Percentiles rank a stretch among this genome's conserved stretches.
Conservation (phyloP, 1,140 invertebrate genomes). For the Ephestia elutella region DNA sequence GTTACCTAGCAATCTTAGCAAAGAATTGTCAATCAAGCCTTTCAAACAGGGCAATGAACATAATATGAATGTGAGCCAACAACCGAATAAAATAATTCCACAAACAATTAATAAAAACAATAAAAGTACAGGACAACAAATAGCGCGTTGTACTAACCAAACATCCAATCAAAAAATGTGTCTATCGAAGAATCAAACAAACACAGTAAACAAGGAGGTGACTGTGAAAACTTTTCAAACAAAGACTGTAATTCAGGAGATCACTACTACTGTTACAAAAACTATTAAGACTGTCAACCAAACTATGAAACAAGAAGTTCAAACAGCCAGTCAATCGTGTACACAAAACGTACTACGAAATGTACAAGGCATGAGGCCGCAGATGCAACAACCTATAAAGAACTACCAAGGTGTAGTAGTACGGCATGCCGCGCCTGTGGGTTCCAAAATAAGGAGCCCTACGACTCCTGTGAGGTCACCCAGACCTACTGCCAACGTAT, state of each 20-base stretch:
- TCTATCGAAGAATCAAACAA: constrained; percentile 32
- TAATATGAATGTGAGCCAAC: constrained; percentile 2
- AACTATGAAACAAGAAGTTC: constrained; percentile 47
- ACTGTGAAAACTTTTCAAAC: constrained; percentile 62
- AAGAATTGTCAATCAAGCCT: constrained; percentile 22
- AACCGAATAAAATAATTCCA: background rate
- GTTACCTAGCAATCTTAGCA: constrained; percentile 13
- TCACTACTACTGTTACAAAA: constrained; percentile 66
- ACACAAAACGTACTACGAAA: constrained; percentile 28
- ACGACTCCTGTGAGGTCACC: constrained; percentile 5
- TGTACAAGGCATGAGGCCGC: constrained; percentile 29
- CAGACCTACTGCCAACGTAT: background rate
- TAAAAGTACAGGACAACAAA: constrained; percentile 5
- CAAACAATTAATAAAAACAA: constrained; percentile 2
- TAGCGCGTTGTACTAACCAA: background rate
- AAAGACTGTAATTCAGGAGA: constrained; percentile 63
- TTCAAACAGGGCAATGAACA: constrained; percentile 12
- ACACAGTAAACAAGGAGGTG: constrained; percentile 49
- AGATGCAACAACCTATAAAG: constrained; percentile 22
- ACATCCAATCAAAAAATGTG: constrained; percentile 14
- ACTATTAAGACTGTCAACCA: constrained; percentile 63
- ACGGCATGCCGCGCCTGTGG: constrained; percentile 33
- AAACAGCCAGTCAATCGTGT: constrained; percentile 26
- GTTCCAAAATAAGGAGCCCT: constrained; percentile 41
- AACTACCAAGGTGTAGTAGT: constrained; percentile 37